Conservation (phyloP, 2,888 invertebrate genomes). For the Pantelozetes paolii region DNA sequence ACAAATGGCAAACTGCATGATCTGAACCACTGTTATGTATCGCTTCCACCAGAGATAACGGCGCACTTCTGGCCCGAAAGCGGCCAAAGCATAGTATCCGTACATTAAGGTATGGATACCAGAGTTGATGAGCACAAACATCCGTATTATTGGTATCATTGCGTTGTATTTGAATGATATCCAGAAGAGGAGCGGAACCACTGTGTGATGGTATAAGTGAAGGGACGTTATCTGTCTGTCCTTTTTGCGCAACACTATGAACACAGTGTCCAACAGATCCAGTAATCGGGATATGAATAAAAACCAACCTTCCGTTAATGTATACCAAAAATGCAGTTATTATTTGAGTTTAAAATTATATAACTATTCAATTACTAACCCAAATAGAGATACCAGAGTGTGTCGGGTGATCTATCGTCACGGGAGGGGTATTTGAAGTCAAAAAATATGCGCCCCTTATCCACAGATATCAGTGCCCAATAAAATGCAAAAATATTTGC, state of each 20-base stretch:
- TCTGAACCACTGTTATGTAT: constrained; percentile 82
- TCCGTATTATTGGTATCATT: constrained; percentile 30
- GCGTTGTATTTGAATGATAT: constrained; percentile 29
- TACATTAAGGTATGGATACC: constrained; percentile 71
- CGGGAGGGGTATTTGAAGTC: constrained; percentile 34
- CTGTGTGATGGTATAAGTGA: constrained; percentile 40
- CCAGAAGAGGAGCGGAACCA: constrained; percentile 38
- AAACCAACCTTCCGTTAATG: neutral
- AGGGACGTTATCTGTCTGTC: constrained; percentile 28
- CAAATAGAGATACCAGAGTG: neutral
- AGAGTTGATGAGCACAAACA: constrained; percentile 34
- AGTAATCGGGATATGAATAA: constrained; percentile 6
- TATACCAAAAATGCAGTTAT: neutral
- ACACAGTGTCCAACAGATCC: constrained; percentile 38
- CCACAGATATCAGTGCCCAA: neutral
- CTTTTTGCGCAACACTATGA: constrained; percentile 40
- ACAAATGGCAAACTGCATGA: constrained; percentile 58
- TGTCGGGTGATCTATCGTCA: neutral
- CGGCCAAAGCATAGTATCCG: constrained; percentile 82
- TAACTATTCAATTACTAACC: constrained; percentile 9
- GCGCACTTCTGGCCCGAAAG: constrained; percentile 72
- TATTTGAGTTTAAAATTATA: neutral
- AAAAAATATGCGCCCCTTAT: constrained; percentile 10
- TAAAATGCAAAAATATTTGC: constrained; percentile 30
- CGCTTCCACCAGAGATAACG: constrained; percentile 93